Conservation (phyloP, 2,888 invertebrate genomes). For the Amphipoea oculea region DNA sequence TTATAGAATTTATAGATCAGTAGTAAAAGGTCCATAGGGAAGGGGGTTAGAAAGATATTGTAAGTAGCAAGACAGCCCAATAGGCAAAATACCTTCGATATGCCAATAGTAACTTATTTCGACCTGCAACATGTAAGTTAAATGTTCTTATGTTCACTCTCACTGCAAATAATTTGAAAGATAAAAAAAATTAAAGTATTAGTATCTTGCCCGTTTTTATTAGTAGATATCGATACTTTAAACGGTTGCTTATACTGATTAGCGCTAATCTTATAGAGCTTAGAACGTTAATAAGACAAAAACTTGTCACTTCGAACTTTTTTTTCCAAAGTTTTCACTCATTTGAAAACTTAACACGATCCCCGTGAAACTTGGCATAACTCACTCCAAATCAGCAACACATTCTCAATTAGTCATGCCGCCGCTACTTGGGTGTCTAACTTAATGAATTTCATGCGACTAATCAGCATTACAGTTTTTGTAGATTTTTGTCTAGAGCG, state of each 20-base stretch:
- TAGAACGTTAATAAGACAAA: constrained; percentile 5
- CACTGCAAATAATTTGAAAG: neutral
- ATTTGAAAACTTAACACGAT: constrained; percentile 46
- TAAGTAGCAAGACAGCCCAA: too few relatives aligned
- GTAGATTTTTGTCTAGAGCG: constrained; percentile 72
- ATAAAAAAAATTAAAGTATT: neutral
- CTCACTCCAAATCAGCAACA: constrained; percentile 65
- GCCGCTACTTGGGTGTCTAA: constrained; percentile 83
- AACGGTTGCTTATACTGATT: neutral
- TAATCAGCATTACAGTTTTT: constrained; percentile 77
- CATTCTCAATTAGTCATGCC: constrained; percentile 76
- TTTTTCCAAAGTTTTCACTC: constrained; percentile 40
- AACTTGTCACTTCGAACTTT: neutral
- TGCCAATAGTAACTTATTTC: neutral
- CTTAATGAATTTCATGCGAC: constrained; percentile 82
- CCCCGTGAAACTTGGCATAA: constrained; percentile 53
- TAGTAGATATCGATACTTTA: too few relatives aligned
- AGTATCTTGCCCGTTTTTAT: neutral
- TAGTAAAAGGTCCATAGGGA: neutral
- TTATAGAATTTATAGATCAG: neutral
- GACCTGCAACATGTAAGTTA: neutral
- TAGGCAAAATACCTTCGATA: neutral
- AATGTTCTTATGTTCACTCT: neutral
- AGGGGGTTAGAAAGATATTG: neutral
- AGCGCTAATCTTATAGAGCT: constrained; percentile 5